Base-by-base conservation (phyloP, 1,140 invertebrate genomes). In the Brachionus sp. region DNA sequence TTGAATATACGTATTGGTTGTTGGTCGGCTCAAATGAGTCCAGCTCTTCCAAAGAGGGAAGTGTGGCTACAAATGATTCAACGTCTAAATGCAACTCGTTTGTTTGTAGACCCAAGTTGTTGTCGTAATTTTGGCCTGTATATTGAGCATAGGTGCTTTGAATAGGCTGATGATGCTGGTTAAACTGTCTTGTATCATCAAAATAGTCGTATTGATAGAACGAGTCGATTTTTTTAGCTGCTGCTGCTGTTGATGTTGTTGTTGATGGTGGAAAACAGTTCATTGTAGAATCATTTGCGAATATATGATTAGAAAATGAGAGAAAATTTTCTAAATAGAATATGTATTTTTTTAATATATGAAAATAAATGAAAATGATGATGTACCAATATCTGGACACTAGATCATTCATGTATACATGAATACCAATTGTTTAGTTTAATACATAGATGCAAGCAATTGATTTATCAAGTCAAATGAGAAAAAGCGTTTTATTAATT, bases 71-170 rank as follows among this genome's bases (percentile, higher is more conserved):
- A 46, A 75, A 75, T 13, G 70, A 75, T 46, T 75, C 70, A 25
- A 75, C 70, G 42, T 75, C 70, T 39, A 75, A 12, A n/a, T 75
- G 70, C n/a, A 75, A 39, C 19, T 75, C 70, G 39, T 73, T 73
- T 39, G 70, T 7, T 12, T 75, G 44, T 3, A 75, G 39, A 10
- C 12, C 29, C 39, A 46, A 9, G 9, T 75, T 46, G 33, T 44
- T 46, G 33, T 44, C 16, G n/a, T 23, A 19, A 75, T 75, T 46
- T 25, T 73, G 68, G n/a, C 16, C 6, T 70, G 66, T 23, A 75
- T 50, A 23, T 25, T n/a, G 25, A 12, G 44, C 16, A 75, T 39
- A 39, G 42, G 23, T 16, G 9, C 25, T 75, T 39, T 73, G 64
- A 66, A 13, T 33, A 19, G 64, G 10, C 12, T 66, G 64, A 66